Evolutionary conservation across 2,888 invertebrate genomes (phyloP).

Genomic region (Drosophila aldrichi): DNA sequence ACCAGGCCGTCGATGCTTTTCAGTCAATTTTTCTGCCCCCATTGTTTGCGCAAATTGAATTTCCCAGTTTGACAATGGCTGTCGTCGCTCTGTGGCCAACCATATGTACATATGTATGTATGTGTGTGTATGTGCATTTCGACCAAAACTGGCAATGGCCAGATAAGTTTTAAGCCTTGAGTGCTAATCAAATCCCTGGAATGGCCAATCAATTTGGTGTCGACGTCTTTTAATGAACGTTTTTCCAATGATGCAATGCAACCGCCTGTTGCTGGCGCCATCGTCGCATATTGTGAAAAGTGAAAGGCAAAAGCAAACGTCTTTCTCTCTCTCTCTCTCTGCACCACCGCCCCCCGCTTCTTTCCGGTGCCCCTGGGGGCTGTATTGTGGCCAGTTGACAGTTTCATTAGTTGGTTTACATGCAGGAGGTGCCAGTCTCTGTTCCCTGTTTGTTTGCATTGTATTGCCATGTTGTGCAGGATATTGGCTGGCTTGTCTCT

Average conservation of each 20-base stretch:
- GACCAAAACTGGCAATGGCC: slow-evolving; percentile 30
- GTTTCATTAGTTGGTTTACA: slow-evolving; percentile 81
- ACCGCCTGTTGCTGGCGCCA: slow-evolving; percentile 41
- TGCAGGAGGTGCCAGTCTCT: slow-evolving; percentile 42
- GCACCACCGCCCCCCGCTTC: background rate
- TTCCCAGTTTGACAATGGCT: slow-evolving; percentile 55
- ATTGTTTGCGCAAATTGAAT: slow-evolving; percentile 71
- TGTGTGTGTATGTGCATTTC: background rate
- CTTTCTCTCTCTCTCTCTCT: no score
- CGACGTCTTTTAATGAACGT: slow-evolving; percentile 66
- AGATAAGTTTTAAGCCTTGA: slow-evolving; percentile 74
- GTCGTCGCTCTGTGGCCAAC: slow-evolving; percentile 7
- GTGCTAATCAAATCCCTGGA: slow-evolving; percentile 66
- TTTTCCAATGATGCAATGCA: slow-evolving; percentile 19
- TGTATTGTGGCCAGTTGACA: slow-evolving; percentile 75
- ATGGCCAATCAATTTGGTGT: slow-evolving; percentile 67
- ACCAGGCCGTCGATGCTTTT: slow-evolving; percentile 36
- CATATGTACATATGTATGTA: slow-evolving; percentile 6
- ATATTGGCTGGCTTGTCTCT: slow-evolving; percentile 65
- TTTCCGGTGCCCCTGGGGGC: slow-evolving; percentile 11
- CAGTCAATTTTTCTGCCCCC: slow-evolving; percentile 9
- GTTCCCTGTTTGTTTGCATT: slow-evolving; percentile 70
- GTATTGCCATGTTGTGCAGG: slow-evolving; percentile 78
- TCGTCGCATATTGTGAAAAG: slow-evolving; percentile 29
- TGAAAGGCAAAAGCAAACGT: slow-evolving; percentile 26